Percentiles rank a stretch among this genome's conserved stretches.
Evolutionary conservation across 2,113 vertebrate genomes (phyloP).

Genomic region (Cairina moschata): DNA sequence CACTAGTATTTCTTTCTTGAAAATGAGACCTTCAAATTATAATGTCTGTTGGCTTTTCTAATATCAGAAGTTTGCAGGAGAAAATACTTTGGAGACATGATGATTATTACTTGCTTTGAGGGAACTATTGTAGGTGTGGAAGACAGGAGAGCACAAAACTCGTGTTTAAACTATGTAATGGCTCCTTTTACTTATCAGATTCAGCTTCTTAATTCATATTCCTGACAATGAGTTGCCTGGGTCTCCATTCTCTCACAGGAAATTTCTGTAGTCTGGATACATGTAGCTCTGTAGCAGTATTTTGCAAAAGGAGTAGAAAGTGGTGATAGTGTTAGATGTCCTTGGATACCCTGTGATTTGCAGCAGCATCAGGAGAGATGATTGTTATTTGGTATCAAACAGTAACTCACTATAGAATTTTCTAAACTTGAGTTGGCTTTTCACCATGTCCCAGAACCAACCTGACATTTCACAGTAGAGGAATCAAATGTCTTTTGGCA

Average conservation of each 20-base stretch:
- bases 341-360: constrained; percentile 32
- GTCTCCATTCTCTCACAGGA: neutral
- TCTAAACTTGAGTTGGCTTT: constrained; percentile 13
- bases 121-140: neutral
- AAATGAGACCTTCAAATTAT: neutral
- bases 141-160: neutral
- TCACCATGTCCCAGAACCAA: constrained; percentile 45
- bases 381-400: constrained; percentile 29
- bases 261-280: neutral
- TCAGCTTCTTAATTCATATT: neutral
- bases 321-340: neutral
- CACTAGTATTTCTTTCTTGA: neutral
- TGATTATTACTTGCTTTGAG: neutral
- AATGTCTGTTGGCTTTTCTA: neutral
- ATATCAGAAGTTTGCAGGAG: neutral
- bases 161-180: neutral
- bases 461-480: constrained; percentile 61
- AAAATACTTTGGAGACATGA: neutral
- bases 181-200: neutral
- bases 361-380: constrained; percentile 10
- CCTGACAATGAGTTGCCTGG: neutral
- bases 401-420: constrained; percentile 48
- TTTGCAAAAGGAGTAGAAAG: constrained; percentile 36
- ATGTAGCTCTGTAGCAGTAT: neutral
- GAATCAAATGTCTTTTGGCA: constrained; percentile 61